phyloP scores from a whole-genome alignment of 1,140 invertebrate species.

The Eriocheir sinensis region DNA sequence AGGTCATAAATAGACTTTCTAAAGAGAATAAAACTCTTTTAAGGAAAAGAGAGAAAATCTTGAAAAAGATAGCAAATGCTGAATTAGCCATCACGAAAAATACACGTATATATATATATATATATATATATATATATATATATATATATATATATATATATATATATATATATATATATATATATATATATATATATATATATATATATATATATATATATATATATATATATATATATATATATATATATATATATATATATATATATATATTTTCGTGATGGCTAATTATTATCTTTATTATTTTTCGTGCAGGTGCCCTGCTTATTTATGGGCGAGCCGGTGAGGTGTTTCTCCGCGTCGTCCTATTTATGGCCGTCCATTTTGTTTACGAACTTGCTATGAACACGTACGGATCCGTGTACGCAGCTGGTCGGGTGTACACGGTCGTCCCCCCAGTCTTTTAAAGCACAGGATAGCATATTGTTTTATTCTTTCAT shows the following conservation, averaged over 20 bases:
- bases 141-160: background rate
- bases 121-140: background rate
- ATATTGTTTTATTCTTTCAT: too few relatives aligned
- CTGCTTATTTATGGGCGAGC: too few relatives aligned
- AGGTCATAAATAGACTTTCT: too few relatives aligned
- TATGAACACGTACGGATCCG: too few relatives aligned
- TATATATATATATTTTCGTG: background rate
- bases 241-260: slow-evolving; percentile 28
- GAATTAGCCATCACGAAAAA: background rate
- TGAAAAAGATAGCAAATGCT: background rate
- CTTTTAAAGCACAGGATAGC: too few relatives aligned
- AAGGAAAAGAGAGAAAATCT: background rate
- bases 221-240: slow-evolving; percentile 10
- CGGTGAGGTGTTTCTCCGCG: too few relatives aligned
- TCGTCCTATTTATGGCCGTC: too few relatives aligned
- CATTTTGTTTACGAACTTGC: too few relatives aligned
- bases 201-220: background rate
- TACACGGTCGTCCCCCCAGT: too few relatives aligned
- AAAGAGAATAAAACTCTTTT: background rate
- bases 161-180: slow-evolving; percentile 28
- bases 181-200: slow-evolving; percentile 28
- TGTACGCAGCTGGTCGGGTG: too few relatives aligned
- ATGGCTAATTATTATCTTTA: too few relatives aligned
- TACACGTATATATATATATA: background rate
- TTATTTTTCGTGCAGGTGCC: too few relatives aligned